Conservation (phyloP, 2,797 vertebrate species). For the Tauraco hartlaubi region DNA sequence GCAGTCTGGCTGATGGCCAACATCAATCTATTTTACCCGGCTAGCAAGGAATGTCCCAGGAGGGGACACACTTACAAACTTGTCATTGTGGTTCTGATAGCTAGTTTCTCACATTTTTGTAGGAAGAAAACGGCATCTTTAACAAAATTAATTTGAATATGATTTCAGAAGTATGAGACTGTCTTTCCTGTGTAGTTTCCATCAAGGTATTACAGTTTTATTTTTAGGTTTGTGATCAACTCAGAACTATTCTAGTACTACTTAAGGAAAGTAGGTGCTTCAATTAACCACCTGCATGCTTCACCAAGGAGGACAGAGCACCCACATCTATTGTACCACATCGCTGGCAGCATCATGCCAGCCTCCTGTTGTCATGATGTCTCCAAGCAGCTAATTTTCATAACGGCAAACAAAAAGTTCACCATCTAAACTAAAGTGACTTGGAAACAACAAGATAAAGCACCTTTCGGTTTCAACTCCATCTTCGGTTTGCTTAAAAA, state of each 20-base stretch:
- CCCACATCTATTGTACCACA: background rate
- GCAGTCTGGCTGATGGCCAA: background rate
- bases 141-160: background rate
- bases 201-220: background rate
- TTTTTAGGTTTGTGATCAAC: background rate
- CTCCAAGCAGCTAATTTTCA: background rate
- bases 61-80: background rate
- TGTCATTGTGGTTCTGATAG: background rate
- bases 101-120: background rate
- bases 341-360: background rate
- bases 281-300: background rate
- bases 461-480: background rate
- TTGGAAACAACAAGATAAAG: background rate
- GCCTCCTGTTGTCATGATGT: background rate
- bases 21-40: background rate
- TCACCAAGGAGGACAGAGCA: background rate
- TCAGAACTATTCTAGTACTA: background rate
- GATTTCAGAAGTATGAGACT: background rate
- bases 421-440: background rate
- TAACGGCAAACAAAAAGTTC: background rate
- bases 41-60: background rate
- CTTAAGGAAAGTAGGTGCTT: background rate
- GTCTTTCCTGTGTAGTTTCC: background rate
- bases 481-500: background rate
- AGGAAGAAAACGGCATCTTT: background rate